Conservation (phyloP, 2,888 invertebrate genomes). For the Phortica okadai region DNA sequence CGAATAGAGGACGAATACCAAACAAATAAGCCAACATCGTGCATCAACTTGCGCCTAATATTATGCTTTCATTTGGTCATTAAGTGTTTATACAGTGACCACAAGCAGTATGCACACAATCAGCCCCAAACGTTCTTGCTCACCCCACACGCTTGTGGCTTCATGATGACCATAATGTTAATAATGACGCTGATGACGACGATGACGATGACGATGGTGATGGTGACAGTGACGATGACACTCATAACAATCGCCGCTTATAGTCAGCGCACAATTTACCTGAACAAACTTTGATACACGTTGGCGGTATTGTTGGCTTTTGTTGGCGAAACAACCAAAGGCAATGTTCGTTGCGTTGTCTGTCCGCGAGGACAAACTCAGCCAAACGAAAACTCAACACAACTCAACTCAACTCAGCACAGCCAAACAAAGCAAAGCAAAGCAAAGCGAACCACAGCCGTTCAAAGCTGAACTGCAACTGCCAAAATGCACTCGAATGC, state of each 20-base stretch:
- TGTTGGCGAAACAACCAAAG: slow-evolving; percentile 49
- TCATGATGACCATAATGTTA: slow-evolving; percentile 48
- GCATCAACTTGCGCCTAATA: slow-evolving; percentile 47
- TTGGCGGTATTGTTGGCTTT: background rate
- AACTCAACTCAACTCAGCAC: slow-evolving; percentile 25
- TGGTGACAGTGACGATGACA: slow-evolving; percentile 61
- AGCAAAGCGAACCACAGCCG: slow-evolving; percentile 55
- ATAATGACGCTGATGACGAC: slow-evolving; percentile 37
- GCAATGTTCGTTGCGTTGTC: slow-evolving; percentile 48
- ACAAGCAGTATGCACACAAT: slow-evolving; percentile 49
- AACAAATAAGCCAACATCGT: too few relatives aligned
- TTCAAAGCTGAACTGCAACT: slow-evolving; percentile 36
- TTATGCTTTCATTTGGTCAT: slow-evolving; percentile 68
- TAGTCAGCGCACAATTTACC: slow-evolving; percentile 60
- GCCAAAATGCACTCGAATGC: slow-evolving; percentile 64
- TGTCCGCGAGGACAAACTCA: background rate
- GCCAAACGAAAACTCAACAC: background rate
- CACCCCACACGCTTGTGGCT: background rate
- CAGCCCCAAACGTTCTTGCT: slow-evolving; percentile 26
- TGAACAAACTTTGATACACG: slow-evolving; percentile 68
- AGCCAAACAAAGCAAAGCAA: slow-evolving; percentile 59
- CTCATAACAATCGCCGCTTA: slow-evolving; percentile 60
- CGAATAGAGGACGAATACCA: too few relatives aligned
- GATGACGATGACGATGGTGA: slow-evolving; percentile 31
- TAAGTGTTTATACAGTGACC: slow-evolving; percentile 65